Percentiles rank a stretch among this genome's conserved stretches.
Evolutionary conservation across 2,797 vertebrate species (phyloP).

Genomic region (Typhlichthys subterraneus): DNA sequence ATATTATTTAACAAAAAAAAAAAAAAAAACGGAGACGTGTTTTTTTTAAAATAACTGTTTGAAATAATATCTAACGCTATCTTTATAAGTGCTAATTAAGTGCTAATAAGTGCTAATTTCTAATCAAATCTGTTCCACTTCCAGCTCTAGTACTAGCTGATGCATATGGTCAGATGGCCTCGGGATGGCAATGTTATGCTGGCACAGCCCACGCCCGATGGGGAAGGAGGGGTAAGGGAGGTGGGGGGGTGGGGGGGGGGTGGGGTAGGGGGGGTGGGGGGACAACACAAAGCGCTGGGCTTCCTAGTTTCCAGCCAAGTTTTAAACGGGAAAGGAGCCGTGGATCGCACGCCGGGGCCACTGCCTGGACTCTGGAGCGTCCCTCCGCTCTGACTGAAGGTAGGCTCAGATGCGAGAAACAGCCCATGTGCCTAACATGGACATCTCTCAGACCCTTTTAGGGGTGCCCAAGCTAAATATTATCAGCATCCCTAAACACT

Average conservation of each 20-base stretch:
- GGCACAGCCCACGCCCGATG: slow-evolving; percentile 54
- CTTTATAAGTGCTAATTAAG: slow-evolving; percentile 25
- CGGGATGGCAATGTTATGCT: slow-evolving; percentile 53
- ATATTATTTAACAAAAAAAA: too few species aligned
- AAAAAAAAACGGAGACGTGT: background rate
- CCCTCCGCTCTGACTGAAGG: background rate
- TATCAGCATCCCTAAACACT: too few species aligned
- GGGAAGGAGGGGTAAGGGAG: slow-evolving; percentile 41
- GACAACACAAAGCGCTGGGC: slow-evolving; percentile 41
- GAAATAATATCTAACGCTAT: slow-evolving; percentile 13
- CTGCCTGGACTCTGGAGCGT: background rate
- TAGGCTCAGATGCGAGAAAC: background rate
- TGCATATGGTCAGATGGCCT: slow-evolving; percentile 52
- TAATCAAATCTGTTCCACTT: slow-evolving; percentile 85
- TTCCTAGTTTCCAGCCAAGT: slow-evolving; percentile 24
- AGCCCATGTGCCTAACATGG: too few species aligned
- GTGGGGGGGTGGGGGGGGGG: slow-evolving; percentile 4
- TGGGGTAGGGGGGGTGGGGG: background rate
- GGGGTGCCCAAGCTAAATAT: too few species aligned
- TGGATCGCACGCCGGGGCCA: background rate
- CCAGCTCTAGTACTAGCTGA: slow-evolving; percentile 68
- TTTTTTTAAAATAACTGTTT: slow-evolving; percentile 1
- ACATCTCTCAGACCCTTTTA: too few species aligned
- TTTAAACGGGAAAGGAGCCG: slow-evolving; percentile 79
- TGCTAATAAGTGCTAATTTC: slow-evolving; percentile 23